Evolutionary conservation across 2,888 invertebrate genomes (phyloP).

Genomic region (Litoditis marina): DNA sequence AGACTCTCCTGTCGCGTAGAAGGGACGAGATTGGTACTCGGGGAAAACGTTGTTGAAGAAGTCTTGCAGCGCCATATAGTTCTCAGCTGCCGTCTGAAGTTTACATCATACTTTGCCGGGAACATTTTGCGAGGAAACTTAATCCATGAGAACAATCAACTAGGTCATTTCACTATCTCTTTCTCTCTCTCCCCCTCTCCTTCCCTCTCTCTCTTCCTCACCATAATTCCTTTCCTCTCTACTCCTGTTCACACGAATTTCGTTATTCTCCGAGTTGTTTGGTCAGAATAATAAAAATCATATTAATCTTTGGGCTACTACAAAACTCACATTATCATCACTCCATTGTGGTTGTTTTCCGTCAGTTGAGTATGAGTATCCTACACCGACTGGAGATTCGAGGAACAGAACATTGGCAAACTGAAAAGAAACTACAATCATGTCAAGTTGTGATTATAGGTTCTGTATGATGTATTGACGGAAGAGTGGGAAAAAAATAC

Average conservation of each 20-base stretch:
- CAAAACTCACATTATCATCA: slow-evolving; percentile 47
- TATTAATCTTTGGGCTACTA: no score
- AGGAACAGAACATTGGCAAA: slow-evolving; percentile 66
- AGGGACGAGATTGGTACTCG: slow-evolving; percentile 22
- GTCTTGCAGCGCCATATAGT: slow-evolving; percentile 64
- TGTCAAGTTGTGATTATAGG: background rate
- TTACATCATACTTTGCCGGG: no score
- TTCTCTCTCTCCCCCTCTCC: no score
- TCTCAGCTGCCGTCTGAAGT: slow-evolving; percentile 60
- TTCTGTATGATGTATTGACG: no score
- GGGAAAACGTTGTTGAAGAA: slow-evolving; percentile 56
- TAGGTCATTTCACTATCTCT: no score
- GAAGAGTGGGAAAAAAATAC: no score
- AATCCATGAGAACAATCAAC: no score
- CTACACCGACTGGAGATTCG: slow-evolving; percentile 68
- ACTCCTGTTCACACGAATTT: no score
- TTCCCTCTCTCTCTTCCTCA: no score
- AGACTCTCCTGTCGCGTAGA: slow-evolving; percentile 45
- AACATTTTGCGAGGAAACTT: no score
- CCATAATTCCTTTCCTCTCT: no score
- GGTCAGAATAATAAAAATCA: background rate
- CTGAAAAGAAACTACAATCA: slow-evolving; percentile 42
- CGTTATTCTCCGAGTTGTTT: no score
- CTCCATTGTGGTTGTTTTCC: slow-evolving; percentile 61
- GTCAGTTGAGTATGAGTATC: slow-evolving; percentile 66